Base-by-base conservation (phyloP, 2,113 vertebrate species). In the Otis tarda region DNA sequence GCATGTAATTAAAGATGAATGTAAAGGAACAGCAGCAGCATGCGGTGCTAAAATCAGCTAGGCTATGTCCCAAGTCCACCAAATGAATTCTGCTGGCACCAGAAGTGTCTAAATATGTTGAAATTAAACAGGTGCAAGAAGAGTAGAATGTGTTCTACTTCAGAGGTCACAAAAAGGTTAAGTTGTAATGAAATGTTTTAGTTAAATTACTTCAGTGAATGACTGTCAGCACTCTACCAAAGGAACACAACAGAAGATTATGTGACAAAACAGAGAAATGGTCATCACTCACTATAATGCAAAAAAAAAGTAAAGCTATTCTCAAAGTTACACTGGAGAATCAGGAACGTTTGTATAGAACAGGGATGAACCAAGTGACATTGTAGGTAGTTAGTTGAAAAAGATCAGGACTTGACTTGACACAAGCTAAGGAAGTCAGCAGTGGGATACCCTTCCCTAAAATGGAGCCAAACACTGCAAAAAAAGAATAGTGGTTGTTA, bases 301-400 rank as follows among this genome's bases (percentile, higher is more conserved):
- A 65, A 28, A 56, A 69, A 39, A 39, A 39, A 39, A 39, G 16
- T 21, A 47, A 86, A 60, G 14, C 31, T 81, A 24, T 67, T 69
- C 18, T 14, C 3, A 45, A 56, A 23, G 13, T 55, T 28, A 81
- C 15, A 18, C 14, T 8, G 57, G 12, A 27, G 28, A 5, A 50
- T 68, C 63, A 56, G 35, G 39, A 81, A 60, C 2, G 7, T 21
- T 45, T 59, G 28, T 64, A n/a, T 50, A 56, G 61, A 80, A 28
- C 8, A 67, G 18, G 16, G 21, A 83, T 87, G 43, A 93, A 64
- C 6, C 30, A 65, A 79, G 23, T 64, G 30, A n/a, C 21, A 18
- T 0, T 22, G 9, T 12, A 37, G 35, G 9, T 37, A 67, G 14
- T 0, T 39, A 37, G 45, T 6, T 65, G 47, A 23, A 60, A 77